A percentile compares a stretch with the other conserved stretches of the same genome.
These are phyloP conservation scores for Oscarella lobularis DNA, from an alignment of 37 sponge, comb jelly and placozoan genomes.

Conservation along the genomic window DNA sequence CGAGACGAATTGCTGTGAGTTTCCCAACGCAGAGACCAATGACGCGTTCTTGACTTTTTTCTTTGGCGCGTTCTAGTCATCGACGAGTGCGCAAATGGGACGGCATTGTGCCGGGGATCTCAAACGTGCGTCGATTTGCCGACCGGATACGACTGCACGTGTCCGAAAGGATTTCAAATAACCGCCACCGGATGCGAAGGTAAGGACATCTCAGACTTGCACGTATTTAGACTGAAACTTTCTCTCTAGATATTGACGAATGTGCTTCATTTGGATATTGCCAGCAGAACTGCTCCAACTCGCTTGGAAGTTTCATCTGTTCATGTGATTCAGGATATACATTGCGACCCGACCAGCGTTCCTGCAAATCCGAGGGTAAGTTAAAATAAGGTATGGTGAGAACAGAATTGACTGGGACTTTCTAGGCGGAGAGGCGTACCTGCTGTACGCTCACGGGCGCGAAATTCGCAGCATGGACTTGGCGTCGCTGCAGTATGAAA, in stretches of 20 bases:
- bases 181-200: not conserved
- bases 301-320: not conserved
- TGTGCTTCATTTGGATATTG: not conserved
- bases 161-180: not conserved
- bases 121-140: not conserved
- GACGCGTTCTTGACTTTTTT: not conserved
- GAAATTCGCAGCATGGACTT: not conserved
- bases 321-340: not conserved
- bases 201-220: not conserved
- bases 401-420: not conserved
- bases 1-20: not conserved
- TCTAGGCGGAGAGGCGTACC: not conserved
- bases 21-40: not conserved
- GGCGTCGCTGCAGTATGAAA: too few species aligned
- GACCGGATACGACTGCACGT: not conserved
- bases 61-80: not conserved
- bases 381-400: too few species aligned
- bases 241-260: not conserved
- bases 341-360: not conserved
- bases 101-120: not conserved
- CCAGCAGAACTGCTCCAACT: not conserved
- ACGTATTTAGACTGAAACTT: not conserved
- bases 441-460: not conserved
- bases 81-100: not conserved
- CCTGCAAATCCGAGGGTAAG: not conserved